These are phyloP conservation scores for Nomia melanderi DNA, from an alignment of 1,140 invertebrate genomes.

Conservation along the genomic window DNA sequence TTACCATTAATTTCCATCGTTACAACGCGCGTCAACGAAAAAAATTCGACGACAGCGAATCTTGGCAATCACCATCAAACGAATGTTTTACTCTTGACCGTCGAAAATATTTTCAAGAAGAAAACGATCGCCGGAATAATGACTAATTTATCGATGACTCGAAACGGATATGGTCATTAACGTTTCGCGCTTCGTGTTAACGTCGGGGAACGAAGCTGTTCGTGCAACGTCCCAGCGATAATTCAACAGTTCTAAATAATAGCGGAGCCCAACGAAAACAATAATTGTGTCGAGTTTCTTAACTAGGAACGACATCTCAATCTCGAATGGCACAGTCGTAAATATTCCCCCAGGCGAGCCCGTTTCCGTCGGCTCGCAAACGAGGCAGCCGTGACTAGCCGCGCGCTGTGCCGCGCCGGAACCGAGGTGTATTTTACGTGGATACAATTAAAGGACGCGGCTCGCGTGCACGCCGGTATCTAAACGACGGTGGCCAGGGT, in stretches of 20 bases:
- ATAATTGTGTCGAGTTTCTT: too few relatives aligned
- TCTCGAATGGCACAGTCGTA: neutral
- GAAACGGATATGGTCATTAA: too few relatives aligned
- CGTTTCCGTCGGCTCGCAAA: neutral
- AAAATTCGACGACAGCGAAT: neutral
- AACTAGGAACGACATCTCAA: neutral
- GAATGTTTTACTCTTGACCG: too few relatives aligned
- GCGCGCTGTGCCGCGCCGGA: neutral
- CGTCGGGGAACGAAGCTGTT: too few relatives aligned
- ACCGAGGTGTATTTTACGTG: constrained; percentile 19
- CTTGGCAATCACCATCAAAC: too few relatives aligned
- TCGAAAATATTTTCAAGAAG: too few relatives aligned
- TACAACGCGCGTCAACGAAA: too few relatives aligned
- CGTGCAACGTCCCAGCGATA: too few relatives aligned
- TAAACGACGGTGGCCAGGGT: constrained; percentile 7
- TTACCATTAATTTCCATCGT: too few relatives aligned
- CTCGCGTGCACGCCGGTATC: neutral
- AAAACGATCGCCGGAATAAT: too few relatives aligned
- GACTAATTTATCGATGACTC: neutral
- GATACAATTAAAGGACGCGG: constrained; percentile 21
- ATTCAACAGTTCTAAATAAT: neutral
- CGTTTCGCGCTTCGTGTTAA: too few relatives aligned
- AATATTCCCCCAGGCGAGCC: constrained; percentile 5
- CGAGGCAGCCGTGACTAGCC: too few relatives aligned
- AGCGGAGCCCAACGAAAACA: neutral